phyloP scores from a whole-genome alignment of 1,140 invertebrate species.

The Magallana angulata region DNA sequence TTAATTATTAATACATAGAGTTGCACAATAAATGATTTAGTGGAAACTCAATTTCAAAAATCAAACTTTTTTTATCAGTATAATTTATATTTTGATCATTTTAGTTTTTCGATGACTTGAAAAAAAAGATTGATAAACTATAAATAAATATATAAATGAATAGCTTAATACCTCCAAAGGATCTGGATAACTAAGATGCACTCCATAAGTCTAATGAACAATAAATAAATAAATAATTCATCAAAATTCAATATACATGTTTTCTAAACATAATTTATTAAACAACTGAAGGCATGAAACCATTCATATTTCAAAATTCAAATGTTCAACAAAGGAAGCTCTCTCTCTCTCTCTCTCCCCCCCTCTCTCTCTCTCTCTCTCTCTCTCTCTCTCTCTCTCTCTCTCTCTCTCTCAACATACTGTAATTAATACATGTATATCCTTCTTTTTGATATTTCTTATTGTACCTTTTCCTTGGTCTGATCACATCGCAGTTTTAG shows the following conservation, averaged over 20 bases:
- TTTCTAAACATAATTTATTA: no score
- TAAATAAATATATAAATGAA: not conserved
- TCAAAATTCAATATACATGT: no score
- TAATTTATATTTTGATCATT: no score
- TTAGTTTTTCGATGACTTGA: not conserved
- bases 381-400: not conserved
- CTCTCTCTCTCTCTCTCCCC: no score
- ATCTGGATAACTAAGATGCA: slow-evolving; percentile 68
- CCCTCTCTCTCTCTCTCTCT: not conserved
- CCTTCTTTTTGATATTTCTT: no score
- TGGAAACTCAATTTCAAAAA: not conserved
- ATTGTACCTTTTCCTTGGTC: slow-evolving; percentile 60
- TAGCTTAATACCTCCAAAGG: slow-evolving; percentile 66
- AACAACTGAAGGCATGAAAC: no score
- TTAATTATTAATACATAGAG: no score
- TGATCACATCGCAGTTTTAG: slow-evolving; percentile 61
- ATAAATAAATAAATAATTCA: not conserved
- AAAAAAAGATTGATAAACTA: not conserved
- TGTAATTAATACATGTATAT: no score
- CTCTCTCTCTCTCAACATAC: not conserved
- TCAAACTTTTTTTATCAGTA: not conserved
- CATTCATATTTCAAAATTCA: no score
- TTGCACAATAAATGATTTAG: no score
- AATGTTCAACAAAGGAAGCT: no score
- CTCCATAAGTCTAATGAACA: slow-evolving; percentile 64